Conservation (phyloP, 2,113 vertebrate genomes). For the Aythya baeri region DNA sequence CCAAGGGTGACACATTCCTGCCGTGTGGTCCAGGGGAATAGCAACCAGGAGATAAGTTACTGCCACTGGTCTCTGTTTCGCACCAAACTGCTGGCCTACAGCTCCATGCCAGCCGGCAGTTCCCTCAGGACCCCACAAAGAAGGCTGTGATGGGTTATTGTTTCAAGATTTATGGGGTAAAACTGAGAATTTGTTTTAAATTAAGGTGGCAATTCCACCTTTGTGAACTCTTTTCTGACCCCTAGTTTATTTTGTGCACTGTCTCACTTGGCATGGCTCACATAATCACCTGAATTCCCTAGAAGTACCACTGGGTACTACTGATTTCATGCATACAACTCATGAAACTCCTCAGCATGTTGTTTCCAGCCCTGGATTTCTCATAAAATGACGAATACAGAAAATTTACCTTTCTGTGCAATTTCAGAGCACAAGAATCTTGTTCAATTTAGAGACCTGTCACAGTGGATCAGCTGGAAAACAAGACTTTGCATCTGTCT, state of each 20-base stretch:
- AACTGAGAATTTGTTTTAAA: neutral
- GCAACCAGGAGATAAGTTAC: neutral
- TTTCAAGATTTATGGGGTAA: neutral
- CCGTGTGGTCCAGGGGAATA: neutral
- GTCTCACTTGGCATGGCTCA: neutral
- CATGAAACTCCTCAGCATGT: neutral
- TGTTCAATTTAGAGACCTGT: conserved; percentile 6
- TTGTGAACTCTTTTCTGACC: neutral
- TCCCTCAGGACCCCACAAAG: neutral
- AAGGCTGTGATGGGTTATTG: accelerated
- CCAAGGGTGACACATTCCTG: neutral
- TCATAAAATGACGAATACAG: neutral
- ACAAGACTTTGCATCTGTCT: neutral
- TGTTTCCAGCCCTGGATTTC: neutral
- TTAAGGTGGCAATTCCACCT: neutral
- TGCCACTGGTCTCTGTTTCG: neutral
- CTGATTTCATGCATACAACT: neutral
- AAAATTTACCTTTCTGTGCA: neutral
- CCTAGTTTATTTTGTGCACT: neutral
- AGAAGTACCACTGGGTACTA: neutral
- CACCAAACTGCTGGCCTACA: neutral
- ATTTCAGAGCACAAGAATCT: neutral
- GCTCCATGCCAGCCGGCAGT: accelerated
- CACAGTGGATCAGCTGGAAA: conserved; percentile 6
- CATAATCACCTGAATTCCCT: neutral